phyloP scores from a whole-genome alignment of 1,140 invertebrate species.

The Drosophila carrolli region DNA sequence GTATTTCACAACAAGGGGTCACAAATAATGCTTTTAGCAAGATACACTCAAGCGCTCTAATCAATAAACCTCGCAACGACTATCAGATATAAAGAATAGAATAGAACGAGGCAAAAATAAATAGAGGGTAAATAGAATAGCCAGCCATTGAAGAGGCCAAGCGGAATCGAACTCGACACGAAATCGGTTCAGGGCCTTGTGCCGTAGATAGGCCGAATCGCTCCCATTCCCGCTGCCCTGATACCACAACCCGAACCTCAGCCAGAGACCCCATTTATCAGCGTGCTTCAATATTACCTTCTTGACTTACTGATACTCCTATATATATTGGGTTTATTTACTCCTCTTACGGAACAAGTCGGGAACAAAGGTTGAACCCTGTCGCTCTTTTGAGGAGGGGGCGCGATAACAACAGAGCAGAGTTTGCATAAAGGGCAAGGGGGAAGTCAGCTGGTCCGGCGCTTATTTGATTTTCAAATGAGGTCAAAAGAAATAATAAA shows the following conservation, averaged over 20 bases:
- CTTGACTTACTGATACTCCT: conserved; percentile 39
- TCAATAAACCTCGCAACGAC: not conserved
- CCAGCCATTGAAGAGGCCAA: conserved; percentile 8
- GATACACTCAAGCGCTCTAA: no score
- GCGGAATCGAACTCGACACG: conserved; percentile 28
- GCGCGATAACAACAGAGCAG: conserved; percentile 31
- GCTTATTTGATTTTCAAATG: conserved; percentile 80
- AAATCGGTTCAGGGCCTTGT: conserved; percentile 58
- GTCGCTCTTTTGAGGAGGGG: not conserved
- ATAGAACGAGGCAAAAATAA: not conserved
- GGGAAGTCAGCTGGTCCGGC: conserved; percentile 23
- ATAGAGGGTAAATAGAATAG: not conserved
- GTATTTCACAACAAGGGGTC: not conserved
- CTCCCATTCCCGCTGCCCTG: conserved; percentile 16
- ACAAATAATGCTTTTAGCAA: not conserved
- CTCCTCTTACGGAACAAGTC: conserved; percentile 18
- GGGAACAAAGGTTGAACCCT: conserved; percentile 64
- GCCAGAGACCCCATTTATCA: conserved; percentile 47
- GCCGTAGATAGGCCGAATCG: conserved; percentile 29
- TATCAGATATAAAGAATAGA: not conserved
- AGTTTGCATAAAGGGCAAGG: conserved; percentile 43
- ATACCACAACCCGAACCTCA: conserved; percentile 13
- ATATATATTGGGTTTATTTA: conserved; percentile 18
- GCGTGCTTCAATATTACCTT: conserved; percentile 40
- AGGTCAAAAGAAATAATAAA: conserved; percentile 69